These are phyloP conservation scores for Turnix velox DNA, from an alignment of 2,113 vertebrate species.

Conservation along the genomic window DNA sequence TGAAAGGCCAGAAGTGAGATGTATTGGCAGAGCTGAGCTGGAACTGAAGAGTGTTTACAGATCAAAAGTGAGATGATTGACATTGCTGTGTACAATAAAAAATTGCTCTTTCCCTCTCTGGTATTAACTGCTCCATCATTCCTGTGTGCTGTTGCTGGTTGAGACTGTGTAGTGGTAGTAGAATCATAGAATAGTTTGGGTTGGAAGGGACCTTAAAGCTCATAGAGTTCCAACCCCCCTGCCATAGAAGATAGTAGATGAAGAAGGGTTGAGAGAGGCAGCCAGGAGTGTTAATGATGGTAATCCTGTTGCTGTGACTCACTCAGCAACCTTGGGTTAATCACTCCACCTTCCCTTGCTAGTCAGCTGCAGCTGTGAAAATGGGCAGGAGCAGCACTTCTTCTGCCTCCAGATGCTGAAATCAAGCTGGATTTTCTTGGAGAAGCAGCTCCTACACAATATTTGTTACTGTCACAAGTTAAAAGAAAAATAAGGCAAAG, in stretches of 20 bases:
- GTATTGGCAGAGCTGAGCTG: neutral
- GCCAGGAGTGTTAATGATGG: neutral
- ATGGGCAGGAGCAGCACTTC: neutral
- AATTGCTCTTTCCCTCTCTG: neutral
- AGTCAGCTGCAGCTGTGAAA: conserved; percentile 38
- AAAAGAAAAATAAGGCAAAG: neutral
- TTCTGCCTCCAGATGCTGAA: neutral
- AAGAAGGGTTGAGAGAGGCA: neutral
- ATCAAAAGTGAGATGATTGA: neutral
- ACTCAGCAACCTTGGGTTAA: neutral
- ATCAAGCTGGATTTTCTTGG: neutral
- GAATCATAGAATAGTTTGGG: too few relatives aligned
- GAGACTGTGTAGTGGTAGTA: neutral
- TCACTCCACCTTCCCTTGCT: conserved; percentile 10
- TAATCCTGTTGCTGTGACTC: conserved; percentile 19
- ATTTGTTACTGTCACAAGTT: neutral
- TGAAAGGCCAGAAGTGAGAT: neutral
- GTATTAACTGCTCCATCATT: neutral
- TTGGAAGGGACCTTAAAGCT: too few relatives aligned
- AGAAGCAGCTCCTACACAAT: neutral
- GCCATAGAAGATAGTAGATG: neutral
- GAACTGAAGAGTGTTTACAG: neutral
- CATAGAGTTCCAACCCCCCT: too few relatives aligned
- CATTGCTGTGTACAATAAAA: neutral
- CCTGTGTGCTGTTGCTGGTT: neutral